Evolutionary conservation across 37 sponge, comb jelly and placozoan genomes (phyloP), one percentile per base, ranked within the genome.

Genomic region (Chondrosia reniformis): DNA sequence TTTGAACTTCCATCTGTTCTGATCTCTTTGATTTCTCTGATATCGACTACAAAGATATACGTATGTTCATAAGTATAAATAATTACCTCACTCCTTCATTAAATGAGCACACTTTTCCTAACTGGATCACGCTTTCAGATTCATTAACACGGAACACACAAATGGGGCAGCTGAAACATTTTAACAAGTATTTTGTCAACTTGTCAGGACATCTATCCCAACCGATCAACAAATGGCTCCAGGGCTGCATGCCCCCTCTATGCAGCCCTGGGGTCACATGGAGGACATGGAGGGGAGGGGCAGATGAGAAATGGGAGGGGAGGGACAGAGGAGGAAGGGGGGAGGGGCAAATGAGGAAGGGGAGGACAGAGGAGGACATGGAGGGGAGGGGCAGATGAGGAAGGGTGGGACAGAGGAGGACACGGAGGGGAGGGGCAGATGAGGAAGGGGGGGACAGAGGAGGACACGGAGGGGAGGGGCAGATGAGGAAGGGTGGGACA

Each of bases 11-110:
- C 74, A 33, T 84, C 93, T 6, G 78, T 79, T 5, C 96, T 65
- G 19, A 95, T 80, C 77, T 92, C 92, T 46, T 73, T 76, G 21
- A 95, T 91, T 55, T 92, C 89, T 0, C 92, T 79, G 46, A 95
- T 83, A 69, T 95, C 92, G 76, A 93, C 94, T 93, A 31, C 32
- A 28, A 22, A 46, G 65, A 44, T 28, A 32, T 36, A 4, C 55
- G 43, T 0, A 38, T 3, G 30, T 27, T 28, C 33, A 66, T 36
- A 9, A 2, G 33, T 10, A 25, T 28, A 63, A 2, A 45, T 17
- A 55, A 6, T n/a, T n/a, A n/a, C n/a, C n/a, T n/a, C n/a, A n/a
- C n/a, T n/a, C n/a, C n/a, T n/a, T n/a, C n/a, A n/a, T n/a, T n/a
- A n/a, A n/a, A n/a, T n/a, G n/a, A n/a, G n/a, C n/a, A n/a, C n/a